A percentile compares a stretch with the other conserved stretches of the same genome.
Conservation (phyloP, 2,888 invertebrate genomes). For the Lasioglossum figueresi region DNA sequence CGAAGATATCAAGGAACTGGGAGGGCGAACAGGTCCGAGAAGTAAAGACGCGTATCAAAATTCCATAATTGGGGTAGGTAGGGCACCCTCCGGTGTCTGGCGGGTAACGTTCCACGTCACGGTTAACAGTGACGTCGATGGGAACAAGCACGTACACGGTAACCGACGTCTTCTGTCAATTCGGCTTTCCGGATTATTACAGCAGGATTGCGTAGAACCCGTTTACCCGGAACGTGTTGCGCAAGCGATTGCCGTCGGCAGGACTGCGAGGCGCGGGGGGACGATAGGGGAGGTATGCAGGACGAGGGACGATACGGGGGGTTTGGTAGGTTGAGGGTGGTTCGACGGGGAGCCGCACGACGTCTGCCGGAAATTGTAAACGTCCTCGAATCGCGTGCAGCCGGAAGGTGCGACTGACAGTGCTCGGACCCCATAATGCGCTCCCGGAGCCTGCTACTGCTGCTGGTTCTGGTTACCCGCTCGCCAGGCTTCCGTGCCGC, state of each 20-base stretch:
- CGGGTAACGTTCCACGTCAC: slow-evolving; percentile 3
- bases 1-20: background rate
- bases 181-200: slow-evolving; percentile 66
- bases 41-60: background rate
- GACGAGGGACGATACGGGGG: slow-evolving; percentile 10
- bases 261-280: background rate
- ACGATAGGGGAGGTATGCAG: background rate
- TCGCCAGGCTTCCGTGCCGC: slow-evolving; percentile 60
- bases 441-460: slow-evolving; percentile 55
- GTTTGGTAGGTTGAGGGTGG: slow-evolving; percentile 21
- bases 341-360: slow-evolving; percentile 57
- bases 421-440: slow-evolving; percentile 69
- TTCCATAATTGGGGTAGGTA: background rate
- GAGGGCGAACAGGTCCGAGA: too few relatives aligned
- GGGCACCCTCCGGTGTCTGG: background rate
- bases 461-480: slow-evolving; percentile 30
- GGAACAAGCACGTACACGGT: slow-evolving; percentile 44
- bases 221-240: slow-evolving; percentile 65
- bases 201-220: slow-evolving; percentile 65
- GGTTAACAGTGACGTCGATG: slow-evolving; percentile 17
- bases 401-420: slow-evolving; percentile 79
- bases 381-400: slow-evolving; percentile 77
- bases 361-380: slow-evolving; percentile 77
- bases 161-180: slow-evolving; percentile 66
- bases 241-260: slow-evolving; percentile 44